phyloP scores from a whole-genome alignment of 1,140 invertebrate species.

The Dendrolimus kikuchii region DNA sequence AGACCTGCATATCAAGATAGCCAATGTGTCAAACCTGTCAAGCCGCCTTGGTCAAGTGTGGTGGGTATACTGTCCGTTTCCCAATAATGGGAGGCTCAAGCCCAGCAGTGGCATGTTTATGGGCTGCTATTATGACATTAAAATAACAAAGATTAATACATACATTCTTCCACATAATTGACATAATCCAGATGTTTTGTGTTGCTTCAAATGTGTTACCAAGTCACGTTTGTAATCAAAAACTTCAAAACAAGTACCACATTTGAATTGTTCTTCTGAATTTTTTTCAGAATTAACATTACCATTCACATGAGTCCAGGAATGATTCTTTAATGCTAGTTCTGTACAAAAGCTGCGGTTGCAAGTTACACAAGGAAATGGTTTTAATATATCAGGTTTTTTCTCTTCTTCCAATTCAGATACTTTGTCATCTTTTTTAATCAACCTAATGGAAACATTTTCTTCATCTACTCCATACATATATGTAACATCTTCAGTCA shows the following conservation, averaged over 20 bases:
- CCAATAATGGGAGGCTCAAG: too few relatives aligned
- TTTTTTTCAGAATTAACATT: not conserved
- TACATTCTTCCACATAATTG: constrained; percentile 81
- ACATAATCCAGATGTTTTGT: constrained; percentile 76
- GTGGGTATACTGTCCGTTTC: too few relatives aligned
- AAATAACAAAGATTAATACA: constrained; percentile 44
- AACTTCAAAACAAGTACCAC: constrained; percentile 76
- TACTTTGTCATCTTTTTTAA: constrained; percentile 30
- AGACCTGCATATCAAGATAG: too few relatives aligned
- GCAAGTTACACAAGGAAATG: constrained; percentile 48
- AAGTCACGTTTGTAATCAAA: constrained; percentile 77
- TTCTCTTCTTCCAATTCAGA: constrained; percentile 16
- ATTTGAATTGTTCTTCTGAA: constrained; percentile 46
- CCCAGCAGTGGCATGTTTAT: not conserved
- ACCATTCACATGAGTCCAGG: constrained; percentile 48
- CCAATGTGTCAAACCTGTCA: too few relatives aligned
- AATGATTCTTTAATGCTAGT: constrained; percentile 59
- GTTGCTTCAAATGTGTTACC: constrained; percentile 79
- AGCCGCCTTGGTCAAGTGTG: too few relatives aligned
- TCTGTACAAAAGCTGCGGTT: constrained; percentile 52
- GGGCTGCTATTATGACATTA: not conserved
- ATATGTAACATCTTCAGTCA: constrained; percentile 40
- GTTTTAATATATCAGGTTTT: constrained; percentile 27
- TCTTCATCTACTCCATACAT: constrained; percentile 46
- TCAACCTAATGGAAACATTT: constrained; percentile 58